Evolutionary conservation across 2,797 vertebrate genomes (phyloP), one percentile per base, ranked within the genome.

Genomic region (Galagoides demidoff): DNA sequence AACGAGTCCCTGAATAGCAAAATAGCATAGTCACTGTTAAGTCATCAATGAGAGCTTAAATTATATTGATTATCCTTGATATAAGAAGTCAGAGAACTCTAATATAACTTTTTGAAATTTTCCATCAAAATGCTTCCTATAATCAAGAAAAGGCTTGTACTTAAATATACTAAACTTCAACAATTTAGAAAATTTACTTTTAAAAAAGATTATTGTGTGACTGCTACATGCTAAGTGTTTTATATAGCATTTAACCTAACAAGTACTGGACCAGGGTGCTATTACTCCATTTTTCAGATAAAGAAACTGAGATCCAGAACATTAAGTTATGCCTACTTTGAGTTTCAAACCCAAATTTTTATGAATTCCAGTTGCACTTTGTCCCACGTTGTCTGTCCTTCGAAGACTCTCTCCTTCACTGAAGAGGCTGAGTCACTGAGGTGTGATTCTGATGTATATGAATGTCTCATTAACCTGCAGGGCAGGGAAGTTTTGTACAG

Each of bases 181-280:
- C 95, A 95, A 93, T 96, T 93, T 93, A 94, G 92, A 93, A 94
- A 91, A 89, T 77, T 89, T 96, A 86, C 79, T 90, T 94, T 90
- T 52, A 12, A 83, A 73, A 94, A 95, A 81, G 39, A 77, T 94
- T 81, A 92, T 89, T 86, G 63, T 92, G 45, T 89, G 89, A 86
- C 55, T 87, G 45, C 55, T 52, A 13, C 31, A 29, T 95, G 92
- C 94, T 92, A 97, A 95, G 49, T 83, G 79, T n/a, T 89, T 85
- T 91, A 71, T 17, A 52, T n/a, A 84, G 83, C 52, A 61, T 94
- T 97, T 96, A 63, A 92, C 86, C 74, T 91, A 89, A 83, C 81
- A 89, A 68, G n/a, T 37, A 70, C 16, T 45, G 22, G 20, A 31
- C 27, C 39, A 49, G 73, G 34, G 11, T 59, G 34, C 16, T 59